A percentile compares a stretch with the other conserved stretches of the same genome.
These are phyloP conservation scores for Dendrophyllia cribrosa DNA, from an alignment of 64 coral and sea anemone species.

Conservation along the genomic window DNA sequence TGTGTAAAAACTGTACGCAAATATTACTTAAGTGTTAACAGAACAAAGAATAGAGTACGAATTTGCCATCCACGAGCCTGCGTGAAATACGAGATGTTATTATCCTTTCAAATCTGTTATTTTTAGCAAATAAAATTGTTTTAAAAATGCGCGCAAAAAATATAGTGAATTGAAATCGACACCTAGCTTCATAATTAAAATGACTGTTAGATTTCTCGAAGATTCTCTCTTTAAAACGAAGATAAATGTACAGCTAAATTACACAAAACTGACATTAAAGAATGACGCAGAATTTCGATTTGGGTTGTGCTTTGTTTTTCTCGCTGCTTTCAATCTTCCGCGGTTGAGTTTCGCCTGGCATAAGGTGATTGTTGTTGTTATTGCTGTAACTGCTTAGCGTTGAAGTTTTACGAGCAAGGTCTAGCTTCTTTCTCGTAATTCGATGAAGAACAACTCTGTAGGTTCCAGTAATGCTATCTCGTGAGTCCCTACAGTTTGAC, in stretches of 20 bases:
- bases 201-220: background rate
- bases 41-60: background rate
- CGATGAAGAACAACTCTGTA: conserved; percentile 95
- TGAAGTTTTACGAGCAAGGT: conserved; percentile 79
- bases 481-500: conserved; percentile 66
- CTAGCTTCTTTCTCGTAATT: conserved; percentile 83
- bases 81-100: background rate
- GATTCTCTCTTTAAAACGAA: background rate
- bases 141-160: background rate
- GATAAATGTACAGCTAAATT: background rate
- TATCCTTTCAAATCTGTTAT: conserved; percentile 27
- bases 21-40: conserved; percentile 18
- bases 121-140: conserved; percentile 16
- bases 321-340: conserved; percentile 19
- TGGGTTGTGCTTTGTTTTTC: conserved; percentile 61
- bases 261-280: conserved; percentile 32
- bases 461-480: conserved; percentile 91
- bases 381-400: conserved; percentile 70
- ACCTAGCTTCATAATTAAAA: background rate
- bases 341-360: background rate
- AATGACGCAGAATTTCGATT: conserved; percentile 97
- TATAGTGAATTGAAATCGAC: background rate
- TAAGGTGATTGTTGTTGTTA: conserved; percentile 68
- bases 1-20: conserved; percentile 19
- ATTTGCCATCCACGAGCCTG: conserved; percentile 12